Evolutionary conservation across 2,113 vertebrate species (phyloP), one percentile per base, ranked within the genome.

Genomic region (Aptenodytes forsteri): DNA sequence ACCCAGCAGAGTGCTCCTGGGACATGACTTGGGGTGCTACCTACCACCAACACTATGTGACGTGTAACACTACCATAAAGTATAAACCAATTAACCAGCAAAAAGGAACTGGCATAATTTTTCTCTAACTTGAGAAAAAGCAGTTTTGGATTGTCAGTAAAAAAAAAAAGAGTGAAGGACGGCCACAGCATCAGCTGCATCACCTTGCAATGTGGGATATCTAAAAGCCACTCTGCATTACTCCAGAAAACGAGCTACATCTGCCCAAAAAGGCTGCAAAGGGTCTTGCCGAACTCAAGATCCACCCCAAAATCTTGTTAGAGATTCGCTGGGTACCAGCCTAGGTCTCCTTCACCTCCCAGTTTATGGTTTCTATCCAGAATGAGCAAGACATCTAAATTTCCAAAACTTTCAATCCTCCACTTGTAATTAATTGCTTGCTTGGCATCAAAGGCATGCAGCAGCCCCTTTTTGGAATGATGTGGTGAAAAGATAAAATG

Each of bases 231-330:
- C 20, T 23, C 49, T 59, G 55, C 32, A 5, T 26, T 40, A 34
- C 23, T 54, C 49, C 19, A 84, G 38, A 76, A 85, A 75, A 70
- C 0, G 0, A 69, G 20, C 26, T 76, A 50, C 1, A 0, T 23
- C 62, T 71, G 27, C 44, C 62, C 52, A 54, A 88, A 88, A 79
- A 70, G 44, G 20, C 38, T 66, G n/a, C 30, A 49, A 71, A 85
- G 20, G 8, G 12, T 82, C 25, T 66, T 30, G 25, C 13, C 0
- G 0, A 87, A 65, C 8, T 44, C 61, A 65, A 84, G 56, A 56
- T 34, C 44, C 36, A 34, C 29, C 30, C 8, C 17, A 73, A 64
- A 62, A 90, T 10, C 66, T 72, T 64, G 12, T 38, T 54, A 77
- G 73, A 65, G 46, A 79, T 52, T 69, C 1, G 0, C 12, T 58